Evolutionary conservation across 2,113 vertebrate species (phyloP).

Genomic region (Diadophis punctatus): DNA sequence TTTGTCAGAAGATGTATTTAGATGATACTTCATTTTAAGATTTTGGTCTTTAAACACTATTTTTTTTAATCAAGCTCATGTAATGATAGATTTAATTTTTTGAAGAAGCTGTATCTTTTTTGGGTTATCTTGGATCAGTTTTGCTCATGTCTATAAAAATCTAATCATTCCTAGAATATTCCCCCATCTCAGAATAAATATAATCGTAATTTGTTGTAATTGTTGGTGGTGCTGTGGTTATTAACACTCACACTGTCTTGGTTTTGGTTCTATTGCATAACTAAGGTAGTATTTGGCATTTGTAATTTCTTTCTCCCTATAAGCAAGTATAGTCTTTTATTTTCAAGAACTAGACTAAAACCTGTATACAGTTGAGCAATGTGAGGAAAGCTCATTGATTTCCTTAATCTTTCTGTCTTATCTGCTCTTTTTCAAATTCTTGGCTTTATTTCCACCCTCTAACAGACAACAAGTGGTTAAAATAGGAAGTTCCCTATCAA

Average conservation of each 20-base stretch:
- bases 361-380: not conserved
- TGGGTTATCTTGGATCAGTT: not conserved
- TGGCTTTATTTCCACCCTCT: too few relatives aligned
- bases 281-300: not conserved
- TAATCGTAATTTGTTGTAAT: not conserved
- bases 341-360: not conserved
- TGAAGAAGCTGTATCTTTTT: not conserved
- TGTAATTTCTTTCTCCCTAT: not conserved
- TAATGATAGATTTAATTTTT: not conserved
- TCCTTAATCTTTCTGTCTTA: not conserved
- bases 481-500: too few relatives aligned
- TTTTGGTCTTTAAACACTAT: not conserved
- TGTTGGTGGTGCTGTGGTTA: not conserved
- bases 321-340: not conserved
- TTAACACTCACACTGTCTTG: not conserved
- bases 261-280: not conserved
- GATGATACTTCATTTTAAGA: not conserved
- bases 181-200: not conserved
- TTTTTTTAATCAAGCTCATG: not conserved
- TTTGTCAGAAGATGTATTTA: not conserved
- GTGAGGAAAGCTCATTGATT: not conserved
- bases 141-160: not conserved
- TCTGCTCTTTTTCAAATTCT: too few relatives aligned
- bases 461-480: too few relatives aligned
- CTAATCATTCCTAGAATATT: not conserved